Evolutionary conservation across 2,797 vertebrate genomes (phyloP), one percentile per base, ranked within the genome.

Genomic region (Cirrhinus mrigala): DNA sequence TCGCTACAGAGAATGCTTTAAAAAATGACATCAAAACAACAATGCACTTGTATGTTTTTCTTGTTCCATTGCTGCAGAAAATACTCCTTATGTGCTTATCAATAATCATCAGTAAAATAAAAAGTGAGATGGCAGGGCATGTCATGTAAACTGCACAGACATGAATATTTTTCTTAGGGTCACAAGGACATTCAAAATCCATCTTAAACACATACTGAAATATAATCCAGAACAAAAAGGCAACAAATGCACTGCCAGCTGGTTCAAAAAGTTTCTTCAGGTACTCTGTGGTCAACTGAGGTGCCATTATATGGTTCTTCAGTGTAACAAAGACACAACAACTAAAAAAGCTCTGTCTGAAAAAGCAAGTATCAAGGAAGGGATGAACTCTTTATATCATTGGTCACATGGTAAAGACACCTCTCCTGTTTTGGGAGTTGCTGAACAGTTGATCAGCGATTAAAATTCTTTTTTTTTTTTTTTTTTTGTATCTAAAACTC

Each of bases 251-350:
- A 15, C 68, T 44, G 1, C 68, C 16, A 14, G 37, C 11, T 7
- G 37, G 68, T 46, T 1, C 40, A 70, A 44, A 44, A 44, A 44
- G 8, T 3, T 44, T 11, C 68, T n/a, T 46, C 3, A 70, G 22
- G 20, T 40, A 0, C 2, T 44, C 37, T 0, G 5, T n/a, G 10
- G 20, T 6, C 1, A 70, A 44, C 0, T 1, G 0, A 70, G 5
- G 2, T 44, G 9, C 4, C 37, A 44, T n/a, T 44, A 33, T 20
- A 66, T 10, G 16, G 16, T 69, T 10, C 20, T 40, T 69, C 8
- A 37, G 0, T 18, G 6, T 6, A 18, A 40, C 18, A 70, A n/a
- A 40, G 0, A 44, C 9, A n/a, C 20, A 69, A 56, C 54, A 56
- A n/a, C 4, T 56, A 6, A 40, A 40, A 37, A 44, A 69, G 7